These are phyloP conservation scores for Dolichoris vasculosae DNA, from an alignment of 1,140 invertebrate species.

Conservation along the genomic window DNA sequence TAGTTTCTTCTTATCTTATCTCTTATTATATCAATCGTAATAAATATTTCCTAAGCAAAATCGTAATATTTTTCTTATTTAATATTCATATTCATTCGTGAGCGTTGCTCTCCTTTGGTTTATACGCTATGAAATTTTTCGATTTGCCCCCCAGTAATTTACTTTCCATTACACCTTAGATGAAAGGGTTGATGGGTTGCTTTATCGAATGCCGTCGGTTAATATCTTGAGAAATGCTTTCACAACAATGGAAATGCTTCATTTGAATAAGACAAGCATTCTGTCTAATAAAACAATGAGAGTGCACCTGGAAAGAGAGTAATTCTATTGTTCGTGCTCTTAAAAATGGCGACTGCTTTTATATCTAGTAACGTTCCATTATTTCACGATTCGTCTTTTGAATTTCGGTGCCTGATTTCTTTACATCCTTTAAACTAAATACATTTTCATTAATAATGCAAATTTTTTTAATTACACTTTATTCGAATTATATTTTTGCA, in stretches of 20 bases:
- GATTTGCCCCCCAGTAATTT: conserved; percentile 8
- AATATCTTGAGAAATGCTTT: conserved; percentile 36
- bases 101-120: not conserved
- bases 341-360: not conserved
- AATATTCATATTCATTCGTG: not conserved
- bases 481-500: no score
- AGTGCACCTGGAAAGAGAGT: conserved; percentile 36
- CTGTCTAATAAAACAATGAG: conserved; percentile 32
- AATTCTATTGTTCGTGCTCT: conserved; percentile 23
- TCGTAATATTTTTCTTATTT: conserved; percentile 1
- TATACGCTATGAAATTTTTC: not conserved
- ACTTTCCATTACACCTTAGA: conserved; percentile 5
- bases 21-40: not conserved
- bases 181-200: conserved; percentile 12
- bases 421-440: not conserved
- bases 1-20: not conserved
- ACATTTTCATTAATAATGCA: not conserved
- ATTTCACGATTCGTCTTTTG: not conserved
- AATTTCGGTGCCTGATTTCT: not conserved
- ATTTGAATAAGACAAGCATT: conserved; percentile 29
- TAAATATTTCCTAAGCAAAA: not conserved
- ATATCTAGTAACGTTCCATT: not conserved
- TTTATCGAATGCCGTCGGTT: conserved; percentile 9
- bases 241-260: conserved; percentile 28
- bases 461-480: no score